Evolutionary conservation across 2,888 invertebrate genomes (phyloP).

Genomic region (Phlogophora meticulosa): DNA sequence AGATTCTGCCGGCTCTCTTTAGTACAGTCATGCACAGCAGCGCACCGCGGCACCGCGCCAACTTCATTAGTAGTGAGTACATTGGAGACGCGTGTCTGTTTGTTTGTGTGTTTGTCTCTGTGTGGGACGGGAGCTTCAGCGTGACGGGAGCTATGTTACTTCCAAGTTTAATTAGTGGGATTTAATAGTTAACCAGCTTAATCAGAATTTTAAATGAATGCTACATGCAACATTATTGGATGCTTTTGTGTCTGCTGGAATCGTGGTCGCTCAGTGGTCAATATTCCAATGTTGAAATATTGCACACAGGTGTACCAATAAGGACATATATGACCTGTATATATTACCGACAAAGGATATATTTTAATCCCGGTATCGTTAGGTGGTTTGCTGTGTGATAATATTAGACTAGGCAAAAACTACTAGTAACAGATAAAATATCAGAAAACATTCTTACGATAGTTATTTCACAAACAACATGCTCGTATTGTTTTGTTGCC

Average conservation of each 20-base stretch:
- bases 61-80: conserved; percentile 37
- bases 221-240: too few relatives aligned
- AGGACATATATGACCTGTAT: too few relatives aligned
- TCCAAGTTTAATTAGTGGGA: not conserved
- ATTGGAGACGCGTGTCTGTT: conserved; percentile 2
- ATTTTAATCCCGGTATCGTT: too few relatives aligned
- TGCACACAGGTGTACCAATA: too few relatives aligned
- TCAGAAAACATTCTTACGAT: not conserved
- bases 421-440: too few relatives aligned
- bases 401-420: too few relatives aligned
- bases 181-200: not conserved
- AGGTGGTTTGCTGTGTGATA: too few relatives aligned
- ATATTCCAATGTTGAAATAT: too few relatives aligned
- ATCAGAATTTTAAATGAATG: not conserved
- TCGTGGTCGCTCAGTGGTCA: too few relatives aligned
- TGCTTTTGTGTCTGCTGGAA: too few relatives aligned
- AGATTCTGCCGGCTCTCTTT: not conserved
- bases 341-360: too few relatives aligned
- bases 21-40: conserved; percentile 10
- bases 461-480: not conserved
- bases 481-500: not conserved
- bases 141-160: conserved; percentile 3
- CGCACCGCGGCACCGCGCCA: conserved; percentile 13
- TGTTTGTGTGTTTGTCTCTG: conserved; percentile 1
- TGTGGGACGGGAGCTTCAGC: not conserved